Base-by-base conservation (phyloP, 2,113 vertebrate genomes). In the Rafetus swinhoei region DNA sequence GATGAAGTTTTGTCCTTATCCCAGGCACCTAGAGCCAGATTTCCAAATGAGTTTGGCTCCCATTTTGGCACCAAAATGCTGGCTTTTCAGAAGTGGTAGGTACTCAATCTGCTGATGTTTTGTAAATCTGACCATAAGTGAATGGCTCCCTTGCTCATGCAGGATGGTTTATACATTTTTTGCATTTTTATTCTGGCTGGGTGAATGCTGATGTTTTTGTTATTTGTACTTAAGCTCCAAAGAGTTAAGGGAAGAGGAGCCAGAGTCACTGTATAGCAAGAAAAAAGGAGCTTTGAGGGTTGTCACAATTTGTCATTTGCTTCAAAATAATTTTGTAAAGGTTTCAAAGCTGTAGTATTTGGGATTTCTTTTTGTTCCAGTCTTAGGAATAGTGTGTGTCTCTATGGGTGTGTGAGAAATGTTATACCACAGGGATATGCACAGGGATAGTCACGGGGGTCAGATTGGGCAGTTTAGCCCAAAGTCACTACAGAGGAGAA, bases 111-210 rank as follows among this genome's bases (percentile, higher is more conserved):
- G 69, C 86, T 88, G 57, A 80, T 24, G n/a, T 24, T 9, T 85
- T 93, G 84, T 91, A 95, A 93, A 87, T 77, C 92, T 95, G 95
- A 80, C 92, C 82, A 54, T 55, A 72, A 95, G 65, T 88, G 16
- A 4, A 45, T 94, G 86, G 82, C 88, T 93, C 90, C 89, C 76
- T 54, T 93, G 93, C 85, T 94, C 79, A 94, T 88, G 87, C 29
- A 86, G 39, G 77, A 32, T 81, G 79, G 56, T 90, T 97, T 96
- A 88, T 86, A 86, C 10, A 79, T 90, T 62, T 85, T 59, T 27
- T 85, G 81, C 79, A 92, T 89, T 57, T 95, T 95, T 92, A 92
- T 77, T 89, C 90, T 59, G 85, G 9, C 62, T 95, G 81, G 50
- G 76, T 57, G 88, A 88, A 88, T 84, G 88, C 84, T 85, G 87